Conservation (phyloP, 23 tunicate species). For the Oikopleura vanhoeffeni region DNA sequence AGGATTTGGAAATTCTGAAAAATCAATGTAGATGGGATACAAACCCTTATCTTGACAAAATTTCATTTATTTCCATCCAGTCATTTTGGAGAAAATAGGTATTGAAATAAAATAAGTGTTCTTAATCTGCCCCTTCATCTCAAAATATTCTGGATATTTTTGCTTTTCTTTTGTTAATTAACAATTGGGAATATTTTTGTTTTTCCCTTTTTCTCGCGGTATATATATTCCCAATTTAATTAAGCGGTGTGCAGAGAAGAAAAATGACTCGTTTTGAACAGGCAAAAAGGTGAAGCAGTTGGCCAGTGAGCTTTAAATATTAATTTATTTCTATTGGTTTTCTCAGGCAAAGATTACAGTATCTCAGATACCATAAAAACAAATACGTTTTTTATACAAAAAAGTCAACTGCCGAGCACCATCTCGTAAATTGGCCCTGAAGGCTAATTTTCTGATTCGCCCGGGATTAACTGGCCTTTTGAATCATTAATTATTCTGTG, state of each 20-base stretch:
- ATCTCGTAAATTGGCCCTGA: not conserved
- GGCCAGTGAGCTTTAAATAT: not conserved
- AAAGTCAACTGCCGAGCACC: not conserved
- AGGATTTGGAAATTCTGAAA: too few relatives aligned
- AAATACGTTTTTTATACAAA: not conserved
- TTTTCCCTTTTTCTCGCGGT: too few relatives aligned
- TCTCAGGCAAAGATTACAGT: not conserved
- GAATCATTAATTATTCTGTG: not conserved
- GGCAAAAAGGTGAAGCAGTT: not conserved
- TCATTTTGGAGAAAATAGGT: too few relatives aligned
- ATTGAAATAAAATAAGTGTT: too few relatives aligned
- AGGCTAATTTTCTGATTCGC: not conserved
- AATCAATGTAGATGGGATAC: too few relatives aligned
- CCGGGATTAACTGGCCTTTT: not conserved
- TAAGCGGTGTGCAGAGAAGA: not conserved
- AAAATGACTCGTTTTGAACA: not conserved
- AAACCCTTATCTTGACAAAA: too few relatives aligned
- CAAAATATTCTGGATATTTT: too few relatives aligned
- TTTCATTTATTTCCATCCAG: too few relatives aligned
- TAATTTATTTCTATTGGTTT: not conserved
- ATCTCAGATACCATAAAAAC: not conserved
- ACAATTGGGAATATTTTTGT: too few relatives aligned
- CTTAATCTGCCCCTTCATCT: too few relatives aligned
- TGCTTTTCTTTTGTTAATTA: too few relatives aligned
- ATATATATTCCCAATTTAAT: not conserved